Evolutionary conservation across 2,113 vertebrate species (phyloP).

Genomic region (Coregonus clupeaformis): DNA sequence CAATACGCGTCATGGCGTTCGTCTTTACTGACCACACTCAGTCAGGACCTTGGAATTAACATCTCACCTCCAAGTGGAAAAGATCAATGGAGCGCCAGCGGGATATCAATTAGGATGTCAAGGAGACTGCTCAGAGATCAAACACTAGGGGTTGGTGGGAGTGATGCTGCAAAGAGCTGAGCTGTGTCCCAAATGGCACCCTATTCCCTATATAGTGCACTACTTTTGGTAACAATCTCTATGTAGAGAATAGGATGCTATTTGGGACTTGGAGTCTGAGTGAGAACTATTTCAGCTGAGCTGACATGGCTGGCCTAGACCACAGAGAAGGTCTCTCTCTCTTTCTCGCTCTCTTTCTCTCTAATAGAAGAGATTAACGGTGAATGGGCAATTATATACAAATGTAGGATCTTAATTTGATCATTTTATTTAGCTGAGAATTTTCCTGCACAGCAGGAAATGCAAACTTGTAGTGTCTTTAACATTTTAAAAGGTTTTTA

Average conservation of each 20-base stretch:
- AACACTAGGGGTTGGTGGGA: background rate
- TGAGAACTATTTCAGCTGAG: background rate
- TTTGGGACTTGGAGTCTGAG: no score
- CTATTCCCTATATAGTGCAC: background rate
- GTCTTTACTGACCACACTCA: background rate
- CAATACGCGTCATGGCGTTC: background rate
- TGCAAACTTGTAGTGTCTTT: no score
- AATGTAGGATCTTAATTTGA: no score
- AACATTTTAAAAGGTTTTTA: no score
- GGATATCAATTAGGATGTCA: background rate
- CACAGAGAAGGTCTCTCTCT: background rate
- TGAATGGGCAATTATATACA: background rate
- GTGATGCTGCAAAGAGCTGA: background rate
- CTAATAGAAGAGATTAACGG: background rate
- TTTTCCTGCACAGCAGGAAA: no score
- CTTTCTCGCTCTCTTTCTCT: no score
- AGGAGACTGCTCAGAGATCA: background rate
- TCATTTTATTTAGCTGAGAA: no score
- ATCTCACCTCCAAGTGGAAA: slow-evolving; percentile 4
- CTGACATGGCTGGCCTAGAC: slow-evolving; percentile 1
- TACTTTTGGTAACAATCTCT: no score
- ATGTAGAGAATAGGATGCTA: no score
- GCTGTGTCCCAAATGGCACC: no score
- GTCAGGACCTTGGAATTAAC: slow-evolving; percentile 14
- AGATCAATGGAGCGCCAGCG: background rate